These are phyloP conservation scores for Sturnira hondurensis DNA, from an alignment of 2,113 vertebrate species.

Conservation along the genomic window DNA sequence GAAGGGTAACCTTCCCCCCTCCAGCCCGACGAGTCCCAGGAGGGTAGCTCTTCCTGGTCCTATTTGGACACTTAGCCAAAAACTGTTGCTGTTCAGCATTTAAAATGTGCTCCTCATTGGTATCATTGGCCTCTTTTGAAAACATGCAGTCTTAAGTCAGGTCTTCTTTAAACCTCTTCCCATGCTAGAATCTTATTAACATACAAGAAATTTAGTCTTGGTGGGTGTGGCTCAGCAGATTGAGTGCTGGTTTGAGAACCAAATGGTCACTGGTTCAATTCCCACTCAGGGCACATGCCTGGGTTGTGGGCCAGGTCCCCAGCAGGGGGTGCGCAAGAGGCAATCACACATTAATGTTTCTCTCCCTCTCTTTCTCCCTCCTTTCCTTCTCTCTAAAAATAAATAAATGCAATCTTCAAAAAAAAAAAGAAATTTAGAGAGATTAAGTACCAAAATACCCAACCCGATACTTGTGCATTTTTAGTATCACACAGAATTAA, in stretches of 20 bases:
- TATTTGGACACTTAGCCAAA: not conserved
- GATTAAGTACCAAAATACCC: conserved; percentile 81
- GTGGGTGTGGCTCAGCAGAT: no score
- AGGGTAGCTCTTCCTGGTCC: not conserved
- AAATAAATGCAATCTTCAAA: no score
- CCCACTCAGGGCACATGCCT: no score
- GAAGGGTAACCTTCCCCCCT: not conserved
- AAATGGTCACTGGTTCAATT: no score
- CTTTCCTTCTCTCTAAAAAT: no score
- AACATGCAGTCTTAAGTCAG: conserved; percentile 59
- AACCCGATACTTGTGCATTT: conserved; percentile 68
- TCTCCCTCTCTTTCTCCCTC: no score
- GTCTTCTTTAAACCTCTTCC: not conserved
- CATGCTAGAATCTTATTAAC: conserved; percentile 64
- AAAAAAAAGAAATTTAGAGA: conserved; percentile 65
- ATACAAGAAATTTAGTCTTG: conserved; percentile 58
- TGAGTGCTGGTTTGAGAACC: no score
- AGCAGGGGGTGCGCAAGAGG: no score
- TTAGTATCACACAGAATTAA: conserved; percentile 40
- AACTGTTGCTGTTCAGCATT: not conserved
- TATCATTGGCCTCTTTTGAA: conserved; percentile 68
- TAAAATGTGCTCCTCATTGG: conserved; percentile 64
- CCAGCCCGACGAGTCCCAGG: not conserved
- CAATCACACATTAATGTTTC: no score
- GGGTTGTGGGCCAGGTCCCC: no score